phyloP scores from a whole-genome alignment of 2,888 invertebrate genomes.

The Sipha maydis region DNA sequence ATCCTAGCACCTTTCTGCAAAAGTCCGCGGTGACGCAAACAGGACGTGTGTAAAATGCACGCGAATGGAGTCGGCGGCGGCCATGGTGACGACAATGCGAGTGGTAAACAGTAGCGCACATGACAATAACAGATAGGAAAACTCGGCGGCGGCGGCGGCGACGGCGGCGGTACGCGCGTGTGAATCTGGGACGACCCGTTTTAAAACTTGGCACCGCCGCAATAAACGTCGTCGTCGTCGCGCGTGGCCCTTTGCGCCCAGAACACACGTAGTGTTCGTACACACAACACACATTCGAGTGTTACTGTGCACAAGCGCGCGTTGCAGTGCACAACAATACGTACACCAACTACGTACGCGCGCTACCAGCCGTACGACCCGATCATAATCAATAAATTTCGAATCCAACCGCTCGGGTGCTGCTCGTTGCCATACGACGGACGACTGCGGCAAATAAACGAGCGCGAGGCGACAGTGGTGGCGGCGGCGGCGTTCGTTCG shows the following conservation, averaged over 20 bases:
- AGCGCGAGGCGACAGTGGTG: neutral
- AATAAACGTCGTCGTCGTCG: conserved; percentile 25
- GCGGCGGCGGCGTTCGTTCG: neutral
- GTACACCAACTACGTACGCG: neutral
- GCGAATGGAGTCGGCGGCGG: no score
- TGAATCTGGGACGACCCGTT: conserved; percentile 58
- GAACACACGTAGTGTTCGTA: no score
- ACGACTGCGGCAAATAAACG: conserved; percentile 32
- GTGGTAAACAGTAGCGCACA: neutral
- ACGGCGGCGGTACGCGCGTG: conserved; percentile 43
- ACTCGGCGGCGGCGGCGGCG: neutral
- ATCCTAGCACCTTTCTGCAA: no score
- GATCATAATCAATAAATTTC: conserved; percentile 55
- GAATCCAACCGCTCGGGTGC: conserved; percentile 49
- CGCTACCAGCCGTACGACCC: conserved; percentile 38
- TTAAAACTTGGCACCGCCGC: conserved; percentile 60
- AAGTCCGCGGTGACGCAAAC: no score
- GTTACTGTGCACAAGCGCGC: no score
- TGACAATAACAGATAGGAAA: neutral
- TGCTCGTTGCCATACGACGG: conserved; percentile 26
- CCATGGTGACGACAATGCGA: no score
- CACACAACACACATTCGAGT: neutral
- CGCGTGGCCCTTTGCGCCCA: neutral
- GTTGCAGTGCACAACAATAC: no score
- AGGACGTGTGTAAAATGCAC: no score